Percentiles rank a stretch among this genome's conserved stretches.
Evolutionary conservation across 2,797 vertebrate genomes (phyloP).

Genomic region (Meda fulgida): DNA sequence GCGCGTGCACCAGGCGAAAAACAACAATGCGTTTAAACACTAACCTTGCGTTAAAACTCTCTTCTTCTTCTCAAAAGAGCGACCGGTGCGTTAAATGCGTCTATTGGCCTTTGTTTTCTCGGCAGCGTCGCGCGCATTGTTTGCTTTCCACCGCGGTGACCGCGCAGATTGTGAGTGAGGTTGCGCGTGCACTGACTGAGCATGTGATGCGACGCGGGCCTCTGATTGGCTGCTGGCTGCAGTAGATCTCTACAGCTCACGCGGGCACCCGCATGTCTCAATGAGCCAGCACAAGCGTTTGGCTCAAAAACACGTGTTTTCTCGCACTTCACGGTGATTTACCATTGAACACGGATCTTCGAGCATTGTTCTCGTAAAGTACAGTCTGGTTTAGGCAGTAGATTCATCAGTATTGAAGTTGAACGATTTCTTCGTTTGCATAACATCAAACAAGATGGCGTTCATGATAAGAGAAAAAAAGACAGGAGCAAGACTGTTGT

Average conservation of each 20-base stretch:
- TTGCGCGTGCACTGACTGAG: background rate
- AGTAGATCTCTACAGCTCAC: conserved; percentile 67
- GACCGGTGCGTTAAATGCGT: background rate
- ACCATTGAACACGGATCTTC: rapidly evolving
- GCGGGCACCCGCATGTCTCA: conserved; percentile 6
- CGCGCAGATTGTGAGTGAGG: background rate
- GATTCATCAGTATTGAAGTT: background rate
- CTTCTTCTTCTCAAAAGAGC: background rate
- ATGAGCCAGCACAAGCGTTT: background rate
- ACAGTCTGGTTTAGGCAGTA: background rate
- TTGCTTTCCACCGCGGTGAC: background rate
- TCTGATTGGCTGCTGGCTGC: conserved; percentile 61
- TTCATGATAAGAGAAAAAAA: no score
- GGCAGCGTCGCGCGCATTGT: background rate
- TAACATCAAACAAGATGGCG: conserved; percentile 11
- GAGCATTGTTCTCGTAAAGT: background rate
- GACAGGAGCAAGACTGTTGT: background rate
- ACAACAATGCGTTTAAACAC: background rate
- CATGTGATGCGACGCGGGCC: background rate
- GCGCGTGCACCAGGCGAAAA: background rate
- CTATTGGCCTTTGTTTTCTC: background rate
- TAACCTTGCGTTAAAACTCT: background rate
- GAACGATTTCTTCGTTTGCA: no score
- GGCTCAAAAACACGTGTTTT: background rate
- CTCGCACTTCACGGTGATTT: no score